Conservation (phyloP, 2,113 vertebrate species). For the Ranitomeya variabilis region DNA sequence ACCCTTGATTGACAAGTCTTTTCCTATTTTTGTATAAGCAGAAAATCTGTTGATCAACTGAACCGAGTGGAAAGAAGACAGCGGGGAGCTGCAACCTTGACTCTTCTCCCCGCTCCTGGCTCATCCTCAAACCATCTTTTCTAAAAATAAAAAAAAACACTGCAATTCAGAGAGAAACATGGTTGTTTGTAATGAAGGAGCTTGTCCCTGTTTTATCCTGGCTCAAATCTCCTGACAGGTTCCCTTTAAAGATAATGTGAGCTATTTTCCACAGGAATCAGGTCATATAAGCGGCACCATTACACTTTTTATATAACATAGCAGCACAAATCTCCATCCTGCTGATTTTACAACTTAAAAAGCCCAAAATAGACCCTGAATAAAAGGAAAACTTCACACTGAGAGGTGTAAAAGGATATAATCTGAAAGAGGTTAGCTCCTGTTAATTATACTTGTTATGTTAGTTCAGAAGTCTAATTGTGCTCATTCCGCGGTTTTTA, state of each 20-base stretch:
- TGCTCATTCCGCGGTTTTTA: constrained; percentile 43
- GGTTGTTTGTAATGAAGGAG: too few species aligned
- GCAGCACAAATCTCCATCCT: not conserved
- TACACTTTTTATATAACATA: constrained; percentile 15
- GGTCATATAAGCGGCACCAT: constrained; percentile 17
- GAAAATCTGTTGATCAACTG: too few species aligned
- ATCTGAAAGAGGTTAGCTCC: constrained; percentile 7
- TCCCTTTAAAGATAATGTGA: not conserved
- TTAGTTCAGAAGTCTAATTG: constrained; percentile 43
- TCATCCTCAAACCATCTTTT: too few species aligned
- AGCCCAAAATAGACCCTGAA: constrained; percentile 38
- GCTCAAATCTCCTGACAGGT: too few species aligned
- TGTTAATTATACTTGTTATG: constrained; percentile 48
- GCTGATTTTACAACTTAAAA: constrained; percentile 9
- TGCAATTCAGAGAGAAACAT: too few species aligned
- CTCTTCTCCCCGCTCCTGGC: too few species aligned
- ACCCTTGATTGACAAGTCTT: too few species aligned
- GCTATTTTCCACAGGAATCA: not conserved
- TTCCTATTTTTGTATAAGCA: too few species aligned
- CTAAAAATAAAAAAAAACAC: too few species aligned
- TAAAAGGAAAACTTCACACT: constrained; percentile 24
- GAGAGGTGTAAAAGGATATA: constrained; percentile 32
- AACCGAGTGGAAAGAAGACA: too few species aligned
- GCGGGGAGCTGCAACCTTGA: too few species aligned
- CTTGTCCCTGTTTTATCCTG: too few species aligned